phyloP scores from a whole-genome alignment of 1,140 invertebrate genomes.

The Muscidifurax raptorellus region DNA sequence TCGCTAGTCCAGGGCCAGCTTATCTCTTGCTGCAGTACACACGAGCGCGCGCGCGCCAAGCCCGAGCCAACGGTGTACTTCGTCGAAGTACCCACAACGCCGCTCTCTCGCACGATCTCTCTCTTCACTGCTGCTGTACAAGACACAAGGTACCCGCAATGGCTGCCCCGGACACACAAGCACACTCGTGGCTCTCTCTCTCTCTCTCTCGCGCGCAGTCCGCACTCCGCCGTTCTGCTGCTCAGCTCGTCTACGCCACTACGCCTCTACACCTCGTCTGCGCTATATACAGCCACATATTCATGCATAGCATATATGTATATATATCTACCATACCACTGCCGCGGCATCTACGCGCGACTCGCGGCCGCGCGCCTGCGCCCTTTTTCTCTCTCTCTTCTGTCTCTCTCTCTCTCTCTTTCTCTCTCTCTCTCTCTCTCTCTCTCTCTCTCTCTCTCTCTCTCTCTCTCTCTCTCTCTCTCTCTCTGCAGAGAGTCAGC shows the following conservation, averaged over 20 bases:
- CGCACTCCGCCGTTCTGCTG: not conserved
- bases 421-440: too few relatives aligned
- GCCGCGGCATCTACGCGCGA: too few relatives aligned
- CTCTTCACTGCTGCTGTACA: not conserved
- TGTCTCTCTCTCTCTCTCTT: too few relatives aligned
- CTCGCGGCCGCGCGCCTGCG: not conserved
- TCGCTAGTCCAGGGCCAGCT: not conserved
- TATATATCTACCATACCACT: too few relatives aligned
- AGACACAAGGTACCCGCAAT: slow-evolving; percentile 69
- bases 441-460: too few relatives aligned
- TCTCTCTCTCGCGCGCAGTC: slow-evolving; percentile 53
- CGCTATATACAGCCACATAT: not conserved
- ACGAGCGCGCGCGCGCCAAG: not conserved
- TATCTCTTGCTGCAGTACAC: not conserved
- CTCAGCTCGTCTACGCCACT: not conserved
- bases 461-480: too few relatives aligned
- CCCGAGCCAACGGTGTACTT: not conserved
- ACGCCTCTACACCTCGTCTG: not conserved
- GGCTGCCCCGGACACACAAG: slow-evolving; percentile 65
- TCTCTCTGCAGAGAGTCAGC: too few relatives aligned
- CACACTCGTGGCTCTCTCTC: slow-evolving; percentile 59
- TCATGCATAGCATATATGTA: too few relatives aligned
- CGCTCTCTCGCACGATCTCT: not conserved
- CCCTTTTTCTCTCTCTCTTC: not conserved
- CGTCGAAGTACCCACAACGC: not conserved